Evolutionary conservation across 1,140 invertebrate genomes (phyloP), one percentile per base, ranked within the genome.

Genomic region (Polypedilum pembai): DNA sequence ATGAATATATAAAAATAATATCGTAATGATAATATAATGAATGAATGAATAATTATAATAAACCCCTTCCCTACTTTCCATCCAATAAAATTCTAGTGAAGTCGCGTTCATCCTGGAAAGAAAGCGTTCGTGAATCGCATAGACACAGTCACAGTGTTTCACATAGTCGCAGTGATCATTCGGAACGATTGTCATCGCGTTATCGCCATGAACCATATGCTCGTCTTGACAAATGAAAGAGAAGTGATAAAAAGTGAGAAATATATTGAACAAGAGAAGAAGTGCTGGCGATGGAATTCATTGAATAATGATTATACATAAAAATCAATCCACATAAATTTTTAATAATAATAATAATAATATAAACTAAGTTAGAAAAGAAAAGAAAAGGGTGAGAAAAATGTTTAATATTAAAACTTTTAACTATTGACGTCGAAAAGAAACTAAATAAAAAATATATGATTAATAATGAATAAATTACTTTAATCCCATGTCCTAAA

Each of bases 81-180:
- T 56, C 45, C 12, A 56, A 33, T 33, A 33, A 45, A 69, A 20
- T 69, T 18, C n/a, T 21, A 69, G 65, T 20, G 5, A 69, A 69
- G 18, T 69, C 65, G 65, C 65, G 65, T 18, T 69, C 65, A 69
- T 69, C 65, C 8, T 69, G 65, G 65, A 69, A 69, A 69, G 65
- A 69, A 69, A 69, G 65, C 17, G 10, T 21, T 8, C 65, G 65
- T 21, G 65, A 69, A 69, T 18, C 15, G 10, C 45, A 56, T 56
- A 18, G 20, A 20, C 65, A 69, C 17, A 69, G 65, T 69, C 45
- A 17, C 45, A 69, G 65, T 69, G 65, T 20, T 15, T 56, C 65
- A 4, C 45, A 56, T 56, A 56, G n/a, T 20, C 65, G 20, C 65
- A 69, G 65, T 69, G 17, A 21, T 7, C 17, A 21, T 69, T 18